Percentiles rank a stretch among this genome's conserved stretches.
Evolutionary conservation across 2,113 vertebrate genomes (phyloP).

Genomic region (Nettapus auritus): DNA sequence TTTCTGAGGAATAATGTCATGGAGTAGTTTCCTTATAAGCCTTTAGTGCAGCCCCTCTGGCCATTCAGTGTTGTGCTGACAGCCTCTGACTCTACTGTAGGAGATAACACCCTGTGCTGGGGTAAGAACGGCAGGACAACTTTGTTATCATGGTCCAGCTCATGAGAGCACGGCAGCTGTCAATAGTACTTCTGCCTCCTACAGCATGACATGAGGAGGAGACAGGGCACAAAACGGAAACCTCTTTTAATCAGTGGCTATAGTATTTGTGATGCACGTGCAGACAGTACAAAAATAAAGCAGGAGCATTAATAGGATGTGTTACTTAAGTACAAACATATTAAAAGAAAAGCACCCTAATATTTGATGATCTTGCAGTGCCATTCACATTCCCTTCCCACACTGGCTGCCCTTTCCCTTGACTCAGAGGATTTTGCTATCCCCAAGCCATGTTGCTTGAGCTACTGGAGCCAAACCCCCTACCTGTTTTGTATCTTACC

Average conservation of each 20-base stretch:
- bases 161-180: background rate
- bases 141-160: background rate
- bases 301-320: background rate
- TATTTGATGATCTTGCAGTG: background rate
- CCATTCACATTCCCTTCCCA: background rate
- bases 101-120: background rate
- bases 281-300: background rate
- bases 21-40: accelerated
- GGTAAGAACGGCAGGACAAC: background rate
- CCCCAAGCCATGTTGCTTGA: background rate
- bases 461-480: background rate
- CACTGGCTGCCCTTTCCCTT: background rate
- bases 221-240: background rate
- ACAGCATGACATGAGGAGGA: accelerated
- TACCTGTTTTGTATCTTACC: background rate
- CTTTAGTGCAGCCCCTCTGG: background rate
- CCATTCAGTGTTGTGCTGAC: background rate
- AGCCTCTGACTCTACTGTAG: background rate
- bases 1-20: background rate
- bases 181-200: background rate
- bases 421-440: background rate
- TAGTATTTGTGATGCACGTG: background rate
- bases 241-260: background rate
- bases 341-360: background rate
- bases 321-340: background rate